Conservation (phyloP, 2,797 vertebrate genomes). For the Eulemur mongoz region DNA sequence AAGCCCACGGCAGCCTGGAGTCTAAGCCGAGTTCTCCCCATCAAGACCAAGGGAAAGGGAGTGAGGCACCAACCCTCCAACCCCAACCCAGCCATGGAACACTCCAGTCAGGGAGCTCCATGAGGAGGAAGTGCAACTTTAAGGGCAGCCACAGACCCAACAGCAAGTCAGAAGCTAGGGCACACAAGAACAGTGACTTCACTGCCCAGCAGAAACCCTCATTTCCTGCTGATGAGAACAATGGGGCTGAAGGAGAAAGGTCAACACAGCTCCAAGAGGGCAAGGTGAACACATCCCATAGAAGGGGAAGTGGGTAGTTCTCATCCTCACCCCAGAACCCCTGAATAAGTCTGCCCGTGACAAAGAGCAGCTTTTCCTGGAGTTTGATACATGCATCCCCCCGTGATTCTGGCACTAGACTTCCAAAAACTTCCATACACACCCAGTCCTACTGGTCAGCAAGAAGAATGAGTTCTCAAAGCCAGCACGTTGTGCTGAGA, state of each 20-base stretch:
- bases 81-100: background rate
- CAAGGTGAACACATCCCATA: fast-evolving
- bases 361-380: background rate
- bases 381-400: background rate
- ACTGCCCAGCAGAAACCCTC: background rate
- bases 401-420: background rate
- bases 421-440: background rate
- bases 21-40: background rate
- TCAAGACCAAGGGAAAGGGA: background rate
- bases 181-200: background rate
- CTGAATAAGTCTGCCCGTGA: no score
- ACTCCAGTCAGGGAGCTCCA: fast-evolving
- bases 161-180: background rate
- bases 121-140: fast-evolving
- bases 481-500: background rate
- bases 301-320: no score
- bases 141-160: background rate
- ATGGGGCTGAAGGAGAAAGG: background rate
- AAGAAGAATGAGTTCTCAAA: background rate
- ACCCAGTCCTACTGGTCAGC: background rate
- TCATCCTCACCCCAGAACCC: background rate
- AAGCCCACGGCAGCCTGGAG: background rate
- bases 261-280: background rate
- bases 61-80: background rate
- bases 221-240: background rate